Evolutionary conservation across 2,797 vertebrate genomes (phyloP).

Genomic region (Bufotes viridis): DNA sequence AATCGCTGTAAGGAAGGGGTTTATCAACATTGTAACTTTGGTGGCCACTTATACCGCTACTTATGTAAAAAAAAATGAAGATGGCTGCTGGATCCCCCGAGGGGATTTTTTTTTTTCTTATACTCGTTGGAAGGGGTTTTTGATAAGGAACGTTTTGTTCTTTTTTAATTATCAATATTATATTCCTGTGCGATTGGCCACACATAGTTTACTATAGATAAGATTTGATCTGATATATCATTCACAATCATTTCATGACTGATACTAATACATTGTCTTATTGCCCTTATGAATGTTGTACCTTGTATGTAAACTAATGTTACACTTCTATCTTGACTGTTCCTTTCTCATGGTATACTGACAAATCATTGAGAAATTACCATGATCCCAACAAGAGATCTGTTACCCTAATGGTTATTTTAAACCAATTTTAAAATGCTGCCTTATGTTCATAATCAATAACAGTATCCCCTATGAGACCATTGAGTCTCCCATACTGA

Average conservation of each 20-base stretch:
- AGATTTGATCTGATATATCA: too few relatives aligned
- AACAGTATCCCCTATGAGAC: neutral
- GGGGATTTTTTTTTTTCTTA: too few relatives aligned
- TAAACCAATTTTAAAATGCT: constrained; percentile 7
- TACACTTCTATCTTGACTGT: neutral
- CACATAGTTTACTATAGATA: neutral
- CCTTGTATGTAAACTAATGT: neutral
- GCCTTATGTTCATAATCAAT: constrained; percentile 30
- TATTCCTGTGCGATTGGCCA: neutral
- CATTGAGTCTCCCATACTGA: constrained; percentile 13
- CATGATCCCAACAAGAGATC: neutral
- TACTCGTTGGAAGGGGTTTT: too few relatives aligned
- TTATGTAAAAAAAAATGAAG: too few relatives aligned
- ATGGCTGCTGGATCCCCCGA: too few relatives aligned
- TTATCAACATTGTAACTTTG: too few relatives aligned
- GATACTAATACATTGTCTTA: neutral
- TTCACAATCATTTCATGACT: neutral
- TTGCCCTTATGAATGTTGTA: neutral
- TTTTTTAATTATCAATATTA: too few relatives aligned
- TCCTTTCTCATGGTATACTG: neutral
- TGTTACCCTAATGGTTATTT: neutral
- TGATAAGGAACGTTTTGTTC: too few relatives aligned
- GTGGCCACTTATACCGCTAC: too few relatives aligned
- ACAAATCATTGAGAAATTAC: too few relatives aligned
- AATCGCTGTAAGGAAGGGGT: too few relatives aligned